phyloP scores from a whole-genome alignment of 2,888 invertebrate species.

The Drosophila acutilabella region DNA sequence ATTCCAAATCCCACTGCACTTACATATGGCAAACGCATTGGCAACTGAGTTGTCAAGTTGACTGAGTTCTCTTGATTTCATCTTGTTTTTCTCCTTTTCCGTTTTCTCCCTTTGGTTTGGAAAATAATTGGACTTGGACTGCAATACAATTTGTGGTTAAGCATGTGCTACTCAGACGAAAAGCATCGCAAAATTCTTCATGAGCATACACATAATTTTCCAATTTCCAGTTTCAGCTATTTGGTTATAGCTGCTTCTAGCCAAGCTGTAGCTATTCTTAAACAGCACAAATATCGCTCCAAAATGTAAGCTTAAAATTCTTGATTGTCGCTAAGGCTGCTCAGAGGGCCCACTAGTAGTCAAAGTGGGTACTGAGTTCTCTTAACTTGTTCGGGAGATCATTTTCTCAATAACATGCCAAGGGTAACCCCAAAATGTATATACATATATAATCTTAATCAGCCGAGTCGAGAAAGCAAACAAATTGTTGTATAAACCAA shows the following conservation, averaged over 20 bases:
- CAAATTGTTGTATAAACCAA: not conserved
- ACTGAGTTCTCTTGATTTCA: conserved; percentile 22
- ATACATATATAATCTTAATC: too few species aligned
- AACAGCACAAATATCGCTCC: too few species aligned
- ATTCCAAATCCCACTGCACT: conserved; percentile 35
- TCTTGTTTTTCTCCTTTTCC: not conserved
- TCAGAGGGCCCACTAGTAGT: too few species aligned
- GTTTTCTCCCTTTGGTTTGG: not conserved
- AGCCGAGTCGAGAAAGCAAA: not conserved
- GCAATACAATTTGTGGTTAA: conserved; percentile 13
- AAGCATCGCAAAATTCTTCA: not conserved
- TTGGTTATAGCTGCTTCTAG: not conserved
- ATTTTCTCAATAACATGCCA: too few species aligned
- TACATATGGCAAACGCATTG: conserved; percentile 50
- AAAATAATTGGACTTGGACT: conserved; percentile 44
- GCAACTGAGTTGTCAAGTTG: conserved; percentile 29
- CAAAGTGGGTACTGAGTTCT: too few species aligned
- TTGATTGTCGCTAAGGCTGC: too few species aligned
- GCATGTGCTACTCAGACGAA: not conserved
- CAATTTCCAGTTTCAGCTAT: not conserved
- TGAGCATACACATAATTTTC: not conserved
- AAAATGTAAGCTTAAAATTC: too few species aligned
- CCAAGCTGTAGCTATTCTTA: too few species aligned
- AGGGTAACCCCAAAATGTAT: too few species aligned
- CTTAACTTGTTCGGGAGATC: too few species aligned